Conservation (phyloP, 2,113 vertebrate species). For the Entomyzon cyanotis region DNA sequence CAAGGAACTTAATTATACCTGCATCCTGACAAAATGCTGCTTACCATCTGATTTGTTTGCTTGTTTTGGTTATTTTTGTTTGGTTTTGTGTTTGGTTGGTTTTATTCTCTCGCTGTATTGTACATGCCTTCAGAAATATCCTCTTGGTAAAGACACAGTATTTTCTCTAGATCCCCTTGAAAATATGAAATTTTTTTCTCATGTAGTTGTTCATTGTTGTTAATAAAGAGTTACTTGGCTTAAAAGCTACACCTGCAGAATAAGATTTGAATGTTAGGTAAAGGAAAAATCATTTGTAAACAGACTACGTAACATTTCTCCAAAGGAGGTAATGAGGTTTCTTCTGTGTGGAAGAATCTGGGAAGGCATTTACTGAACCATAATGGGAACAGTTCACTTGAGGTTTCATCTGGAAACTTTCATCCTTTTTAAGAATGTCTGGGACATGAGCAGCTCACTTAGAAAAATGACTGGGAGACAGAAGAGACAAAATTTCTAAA, state of each 20-base stretch:
- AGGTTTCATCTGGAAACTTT: background rate
- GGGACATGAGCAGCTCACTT: background rate
- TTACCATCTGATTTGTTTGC: background rate
- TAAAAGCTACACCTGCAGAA: background rate
- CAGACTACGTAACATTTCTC: background rate
- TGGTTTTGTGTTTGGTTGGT: accelerated
- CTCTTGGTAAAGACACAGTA: background rate
- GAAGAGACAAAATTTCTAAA: background rate
- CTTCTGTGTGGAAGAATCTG: background rate
- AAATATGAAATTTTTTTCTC: background rate
- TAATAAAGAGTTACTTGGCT: background rate
- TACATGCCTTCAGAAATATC: background rate
- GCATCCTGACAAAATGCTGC: background rate
- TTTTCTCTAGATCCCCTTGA: background rate
- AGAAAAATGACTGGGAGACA: background rate
- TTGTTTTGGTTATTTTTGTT: background rate
- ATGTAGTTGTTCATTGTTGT: background rate
- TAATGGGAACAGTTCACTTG: background rate
- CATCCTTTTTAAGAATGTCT: background rate
- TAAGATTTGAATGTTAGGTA: background rate
- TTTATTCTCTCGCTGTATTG: background rate
- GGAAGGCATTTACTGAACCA: background rate
- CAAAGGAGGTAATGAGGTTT: background rate
- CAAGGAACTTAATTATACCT: background rate
- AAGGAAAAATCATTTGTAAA: background rate